A percentile compares a stretch with the other conserved stretches of the same genome.
These are phyloP conservation scores for Drosophila rubida DNA, from an alignment of 2,888 invertebrate genomes.

Conservation along the genomic window DNA sequence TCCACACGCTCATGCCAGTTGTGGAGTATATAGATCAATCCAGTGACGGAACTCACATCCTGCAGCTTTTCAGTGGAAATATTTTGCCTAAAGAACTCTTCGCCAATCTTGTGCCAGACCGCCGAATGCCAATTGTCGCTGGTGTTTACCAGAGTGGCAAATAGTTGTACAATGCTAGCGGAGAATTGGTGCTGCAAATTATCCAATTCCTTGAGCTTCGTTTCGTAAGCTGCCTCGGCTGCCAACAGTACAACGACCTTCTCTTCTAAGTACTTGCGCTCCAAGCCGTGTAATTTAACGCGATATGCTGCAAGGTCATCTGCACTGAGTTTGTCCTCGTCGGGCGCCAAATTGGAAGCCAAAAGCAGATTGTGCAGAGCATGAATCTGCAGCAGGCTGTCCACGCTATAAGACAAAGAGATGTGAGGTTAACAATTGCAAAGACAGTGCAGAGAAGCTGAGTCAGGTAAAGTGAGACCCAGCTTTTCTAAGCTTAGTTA, in stretches of 20 bases:
- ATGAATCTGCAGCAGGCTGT: slow-evolving; percentile 89
- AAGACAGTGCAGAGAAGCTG: background rate
- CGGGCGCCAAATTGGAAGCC: slow-evolving; percentile 69
- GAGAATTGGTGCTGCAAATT: slow-evolving; percentile 11
- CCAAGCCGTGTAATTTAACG: slow-evolving; percentile 86
- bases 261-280: slow-evolving; percentile 86
- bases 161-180: slow-evolving; percentile 32
- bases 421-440: background rate
- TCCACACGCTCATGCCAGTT: slow-evolving; percentile 76
- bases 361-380: slow-evolving; percentile 88
- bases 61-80: slow-evolving; percentile 43
- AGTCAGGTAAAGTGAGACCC: no score
- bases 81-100: slow-evolving; percentile 65
- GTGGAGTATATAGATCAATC: slow-evolving; percentile 67
- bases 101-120: slow-evolving; percentile 73
- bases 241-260: slow-evolving; percentile 66
- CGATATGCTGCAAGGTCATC: slow-evolving; percentile 44
- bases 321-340: background rate
- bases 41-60: slow-evolving; percentile 46
- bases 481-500: no score
- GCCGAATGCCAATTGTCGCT: slow-evolving; percentile 36
- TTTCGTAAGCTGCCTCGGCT: slow-evolving; percentile 58
- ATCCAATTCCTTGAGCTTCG: slow-evolving; percentile 22
- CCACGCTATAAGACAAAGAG: slow-evolving; percentile 84
- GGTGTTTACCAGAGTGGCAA: slow-evolving; percentile 55